Percentiles rank a stretch among this genome's conserved stretches.
Evolutionary conservation across 2,113 vertebrate genomes (phyloP).

Genomic region (Sapajus apella): DNA sequence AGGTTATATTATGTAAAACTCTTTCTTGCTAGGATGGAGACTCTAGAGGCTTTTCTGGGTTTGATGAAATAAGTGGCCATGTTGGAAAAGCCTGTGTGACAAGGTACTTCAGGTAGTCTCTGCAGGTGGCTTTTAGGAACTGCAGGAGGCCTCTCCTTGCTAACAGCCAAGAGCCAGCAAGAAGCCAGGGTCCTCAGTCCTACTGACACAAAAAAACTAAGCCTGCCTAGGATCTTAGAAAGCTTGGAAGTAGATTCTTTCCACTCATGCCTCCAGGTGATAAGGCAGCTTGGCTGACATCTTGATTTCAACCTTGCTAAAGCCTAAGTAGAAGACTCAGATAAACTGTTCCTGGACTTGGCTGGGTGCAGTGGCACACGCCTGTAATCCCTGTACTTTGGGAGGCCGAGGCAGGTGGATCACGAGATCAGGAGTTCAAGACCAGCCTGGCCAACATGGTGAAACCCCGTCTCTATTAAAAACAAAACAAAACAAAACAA

Average conservation of each 20-base stretch:
- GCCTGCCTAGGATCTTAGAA: neutral
- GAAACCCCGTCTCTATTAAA: too few relatives aligned
- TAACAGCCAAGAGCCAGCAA: neutral
- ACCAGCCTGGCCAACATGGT: too few relatives aligned
- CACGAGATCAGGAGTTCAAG: too few relatives aligned
- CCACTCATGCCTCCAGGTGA: neutral
- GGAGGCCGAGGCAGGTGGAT: too few relatives aligned
- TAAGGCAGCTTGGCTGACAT: neutral
- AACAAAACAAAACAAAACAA: too few relatives aligned
- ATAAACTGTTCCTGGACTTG: neutral
- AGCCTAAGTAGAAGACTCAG: neutral
- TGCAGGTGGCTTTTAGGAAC: neutral
- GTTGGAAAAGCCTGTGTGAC: neutral
- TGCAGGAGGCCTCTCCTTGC: neutral
- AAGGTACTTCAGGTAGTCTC: neutral
- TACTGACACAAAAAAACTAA: neutral
- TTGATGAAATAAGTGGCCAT: neutral
- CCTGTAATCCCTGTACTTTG: too few relatives aligned
- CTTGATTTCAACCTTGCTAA: neutral
- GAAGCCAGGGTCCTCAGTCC: neutral
- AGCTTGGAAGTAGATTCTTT: neutral
- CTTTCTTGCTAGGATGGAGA: neutral
- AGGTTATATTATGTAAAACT: neutral
- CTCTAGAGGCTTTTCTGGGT: neutral
- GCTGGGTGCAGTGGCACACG: too few relatives aligned